These are phyloP conservation scores for Alligator mississippiensis DNA, from an alignment of 2,113 vertebrate species.

Conservation along the genomic window DNA sequence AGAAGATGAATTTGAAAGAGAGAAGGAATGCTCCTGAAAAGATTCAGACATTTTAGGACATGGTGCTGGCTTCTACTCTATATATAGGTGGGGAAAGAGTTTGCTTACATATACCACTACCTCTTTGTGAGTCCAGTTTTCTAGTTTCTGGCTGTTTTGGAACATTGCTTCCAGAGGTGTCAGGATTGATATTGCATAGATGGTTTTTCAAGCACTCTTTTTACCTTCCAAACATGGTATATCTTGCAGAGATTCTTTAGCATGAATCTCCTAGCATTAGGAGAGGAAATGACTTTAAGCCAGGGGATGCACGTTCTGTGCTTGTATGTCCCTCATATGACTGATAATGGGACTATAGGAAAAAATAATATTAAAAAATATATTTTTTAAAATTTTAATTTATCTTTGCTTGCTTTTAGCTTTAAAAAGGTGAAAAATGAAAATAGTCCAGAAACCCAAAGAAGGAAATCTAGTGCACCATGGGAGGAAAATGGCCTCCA, in stretches of 20 bases:
- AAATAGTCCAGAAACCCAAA: slow-evolving; percentile 79
- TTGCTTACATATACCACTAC: not conserved
- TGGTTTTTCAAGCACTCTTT: rapidly evolving
- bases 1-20: not conserved
- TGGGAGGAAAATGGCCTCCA: slow-evolving; percentile 88
- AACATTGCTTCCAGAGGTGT: not conserved
- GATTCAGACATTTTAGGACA: not conserved
- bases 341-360: not conserved
- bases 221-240: not conserved
- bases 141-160: not conserved
- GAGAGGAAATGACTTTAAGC: not conserved
- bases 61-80: not conserved
- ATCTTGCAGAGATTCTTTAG: not conserved
- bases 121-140: not conserved
- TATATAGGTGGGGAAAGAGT: rapidly evolving
- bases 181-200: not conserved
- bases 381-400: not conserved
- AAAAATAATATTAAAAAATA: not conserved
- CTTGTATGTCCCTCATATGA: not conserved
- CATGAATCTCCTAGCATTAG: not conserved
- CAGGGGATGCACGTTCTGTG: not conserved
- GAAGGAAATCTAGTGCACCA: slow-evolving; percentile 79
- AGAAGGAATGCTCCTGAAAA: not conserved
- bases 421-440: slow-evolving; percentile 85
- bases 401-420: slow-evolving; percentile 67